Evolutionary conservation across 1,140 invertebrate species (phyloP).

Genomic region (Plectrocnemia conspersa): DNA sequence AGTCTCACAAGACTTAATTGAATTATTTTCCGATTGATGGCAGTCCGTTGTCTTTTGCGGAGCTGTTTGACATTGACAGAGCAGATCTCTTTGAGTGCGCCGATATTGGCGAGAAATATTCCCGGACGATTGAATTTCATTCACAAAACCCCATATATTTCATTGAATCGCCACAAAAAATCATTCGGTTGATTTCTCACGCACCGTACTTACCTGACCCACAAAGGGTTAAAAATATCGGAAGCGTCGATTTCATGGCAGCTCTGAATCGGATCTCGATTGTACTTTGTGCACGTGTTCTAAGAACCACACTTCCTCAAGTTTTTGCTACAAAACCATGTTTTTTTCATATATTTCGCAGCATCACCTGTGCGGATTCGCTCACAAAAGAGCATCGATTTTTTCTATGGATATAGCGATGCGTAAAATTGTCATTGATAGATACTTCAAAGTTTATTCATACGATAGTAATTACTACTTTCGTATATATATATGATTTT

Average conservation of each 20-base stretch:
- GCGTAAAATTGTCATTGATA: constrained; percentile 20
- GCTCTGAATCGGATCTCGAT: constrained; percentile 12
- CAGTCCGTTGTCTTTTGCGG: no score
- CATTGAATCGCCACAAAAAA: no score
- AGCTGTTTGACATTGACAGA: no score
- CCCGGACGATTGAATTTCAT: no score
- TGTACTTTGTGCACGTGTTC: constrained; percentile 31
- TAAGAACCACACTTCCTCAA: constrained; percentile 31
- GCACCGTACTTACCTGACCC: constrained; percentile 4
- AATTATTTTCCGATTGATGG: constrained; percentile 16
- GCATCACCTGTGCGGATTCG: constrained; percentile 3
- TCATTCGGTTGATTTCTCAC: constrained; percentile 19
- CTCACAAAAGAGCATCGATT: background rate
- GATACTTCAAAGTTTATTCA: constrained; percentile 12
- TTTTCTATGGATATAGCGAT: background rate
- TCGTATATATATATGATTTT: background rate
- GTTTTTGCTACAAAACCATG: constrained; percentile 3
- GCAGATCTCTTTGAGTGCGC: no score
- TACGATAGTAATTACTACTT: constrained; percentile 14
- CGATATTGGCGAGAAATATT: no score
- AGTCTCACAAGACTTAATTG: constrained; percentile 8
- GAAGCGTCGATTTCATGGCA: constrained; percentile 28
- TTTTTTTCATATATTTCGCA: background rate
- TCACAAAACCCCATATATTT: no score
- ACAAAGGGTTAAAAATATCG: constrained; percentile 14